Conservation (phyloP, 2,888 invertebrate genomes). For the Frankliniella intonsa region DNA sequence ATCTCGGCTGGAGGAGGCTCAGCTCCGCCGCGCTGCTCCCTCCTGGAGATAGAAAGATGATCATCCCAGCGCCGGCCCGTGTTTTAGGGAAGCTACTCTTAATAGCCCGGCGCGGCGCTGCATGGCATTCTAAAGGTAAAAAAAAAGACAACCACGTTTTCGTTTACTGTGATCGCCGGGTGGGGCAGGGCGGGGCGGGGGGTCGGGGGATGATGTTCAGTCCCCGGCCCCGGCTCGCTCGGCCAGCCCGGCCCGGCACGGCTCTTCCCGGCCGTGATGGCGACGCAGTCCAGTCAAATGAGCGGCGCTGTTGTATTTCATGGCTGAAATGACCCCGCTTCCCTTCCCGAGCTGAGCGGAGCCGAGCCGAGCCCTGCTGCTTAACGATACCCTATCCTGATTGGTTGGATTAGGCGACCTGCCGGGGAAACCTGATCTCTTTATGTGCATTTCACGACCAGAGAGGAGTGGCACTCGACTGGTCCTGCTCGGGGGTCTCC, state of each 20-base stretch:
- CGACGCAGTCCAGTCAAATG: neutral
- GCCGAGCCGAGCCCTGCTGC: neutral
- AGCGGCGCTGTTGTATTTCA: neutral
- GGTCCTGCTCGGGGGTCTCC: neutral
- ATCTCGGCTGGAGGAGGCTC: neutral
- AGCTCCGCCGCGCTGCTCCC: neutral
- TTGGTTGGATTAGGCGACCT: constrained; percentile 16
- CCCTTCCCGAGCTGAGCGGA: neutral
- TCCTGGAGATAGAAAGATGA: too few relatives aligned
- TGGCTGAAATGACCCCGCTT: constrained; percentile 4
- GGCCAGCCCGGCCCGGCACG: too few relatives aligned
- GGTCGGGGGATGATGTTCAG: too few relatives aligned
- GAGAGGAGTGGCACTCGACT: constrained; percentile 14
- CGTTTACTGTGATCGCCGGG: too few relatives aligned
- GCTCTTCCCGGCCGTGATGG: too few relatives aligned
- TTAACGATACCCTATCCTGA: constrained; percentile 22
- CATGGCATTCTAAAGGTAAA: too few relatives aligned
- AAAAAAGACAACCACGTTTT: too few relatives aligned
- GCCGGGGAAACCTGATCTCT: constrained; percentile 14
- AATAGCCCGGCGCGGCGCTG: too few relatives aligned
- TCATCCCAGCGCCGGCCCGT: too few relatives aligned
- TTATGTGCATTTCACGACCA: constrained; percentile 23
- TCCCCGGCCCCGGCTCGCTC: too few relatives aligned
- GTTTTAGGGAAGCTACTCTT: too few relatives aligned
- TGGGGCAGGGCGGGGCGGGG: too few relatives aligned